Conservation (phyloP, 2,113 vertebrate species). For the Clarias batrachus region DNA sequence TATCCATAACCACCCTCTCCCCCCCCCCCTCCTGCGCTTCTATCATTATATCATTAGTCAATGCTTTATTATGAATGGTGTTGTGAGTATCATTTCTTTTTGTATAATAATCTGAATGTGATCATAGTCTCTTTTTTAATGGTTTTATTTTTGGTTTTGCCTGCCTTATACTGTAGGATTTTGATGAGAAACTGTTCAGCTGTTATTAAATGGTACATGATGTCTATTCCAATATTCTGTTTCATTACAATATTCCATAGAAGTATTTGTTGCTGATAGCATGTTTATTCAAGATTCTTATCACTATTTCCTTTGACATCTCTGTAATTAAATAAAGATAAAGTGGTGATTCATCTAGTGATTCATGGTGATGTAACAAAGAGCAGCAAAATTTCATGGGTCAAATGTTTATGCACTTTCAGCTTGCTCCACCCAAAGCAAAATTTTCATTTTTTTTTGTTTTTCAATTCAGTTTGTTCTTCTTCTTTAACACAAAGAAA, state of each 20-base stretch:
- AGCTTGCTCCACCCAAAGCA: neutral
- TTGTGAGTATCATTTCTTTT: neutral
- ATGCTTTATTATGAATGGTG: neutral
- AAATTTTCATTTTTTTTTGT: no score
- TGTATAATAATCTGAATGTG: neutral
- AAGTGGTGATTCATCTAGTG: neutral
- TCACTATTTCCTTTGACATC: neutral
- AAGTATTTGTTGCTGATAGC: neutral
- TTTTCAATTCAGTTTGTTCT: neutral
- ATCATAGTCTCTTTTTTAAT: neutral
- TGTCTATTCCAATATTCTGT: neutral
- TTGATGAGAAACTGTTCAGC: neutral
- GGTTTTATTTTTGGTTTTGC: neutral
- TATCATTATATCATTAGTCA: neutral
- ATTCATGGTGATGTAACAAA: constrained; percentile 14
- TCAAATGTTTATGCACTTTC: neutral
- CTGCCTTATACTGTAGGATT: neutral
- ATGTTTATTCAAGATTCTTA: neutral
- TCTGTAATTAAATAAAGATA: neutral
- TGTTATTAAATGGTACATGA: neutral
- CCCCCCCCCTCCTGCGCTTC: neutral
- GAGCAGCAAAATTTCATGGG: neutral
- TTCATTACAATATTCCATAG: neutral
- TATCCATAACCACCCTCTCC: neutral
- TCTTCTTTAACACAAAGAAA: constrained; percentile 17